A percentile compares a stretch with the other conserved stretches of the same genome.
These are phyloP conservation scores for Zaprionus ghesquierei DNA, from an alignment of 1,140 invertebrate species.

Conservation along the genomic window DNA sequence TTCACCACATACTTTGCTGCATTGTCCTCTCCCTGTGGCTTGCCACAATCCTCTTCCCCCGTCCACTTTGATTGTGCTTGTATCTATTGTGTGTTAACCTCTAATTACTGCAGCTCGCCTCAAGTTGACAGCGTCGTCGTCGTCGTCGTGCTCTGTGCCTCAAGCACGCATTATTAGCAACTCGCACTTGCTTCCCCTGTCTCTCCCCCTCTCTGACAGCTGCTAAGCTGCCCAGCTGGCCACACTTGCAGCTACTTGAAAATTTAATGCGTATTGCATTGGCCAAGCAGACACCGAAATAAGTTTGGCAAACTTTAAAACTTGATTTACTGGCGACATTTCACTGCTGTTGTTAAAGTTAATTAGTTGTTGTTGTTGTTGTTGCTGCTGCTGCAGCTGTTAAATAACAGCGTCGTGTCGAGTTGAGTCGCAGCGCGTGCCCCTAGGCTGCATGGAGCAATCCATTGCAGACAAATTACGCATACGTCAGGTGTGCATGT, in stretches of 20 bases:
- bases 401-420: constrained; percentile 21
- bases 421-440: neutral
- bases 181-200: neutral
- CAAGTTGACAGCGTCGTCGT: neutral
- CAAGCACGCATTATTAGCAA: neutral
- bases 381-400: constrained; percentile 25
- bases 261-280: constrained; percentile 28
- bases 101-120: neutral
- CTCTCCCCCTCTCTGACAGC: neutral
- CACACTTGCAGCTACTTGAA: neutral
- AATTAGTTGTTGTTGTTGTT: constrained; percentile 33
- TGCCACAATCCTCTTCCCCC: neutral
- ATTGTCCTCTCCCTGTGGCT: no score
- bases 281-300: neutral
- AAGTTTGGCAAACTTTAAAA: constrained; percentile 9
- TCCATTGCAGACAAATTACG: constrained; percentile 35
- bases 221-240: neutral
- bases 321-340: constrained; percentile 9
- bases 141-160: no score
- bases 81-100: neutral
- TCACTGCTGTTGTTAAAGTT: constrained; percentile 28
- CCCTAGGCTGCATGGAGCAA: neutral
- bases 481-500: constrained; percentile 40
- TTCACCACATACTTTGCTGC: no score
- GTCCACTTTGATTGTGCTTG: constrained; percentile 15